Base-by-base conservation (phyloP, 2,113 vertebrate species). In the Platysteira castanea region DNA sequence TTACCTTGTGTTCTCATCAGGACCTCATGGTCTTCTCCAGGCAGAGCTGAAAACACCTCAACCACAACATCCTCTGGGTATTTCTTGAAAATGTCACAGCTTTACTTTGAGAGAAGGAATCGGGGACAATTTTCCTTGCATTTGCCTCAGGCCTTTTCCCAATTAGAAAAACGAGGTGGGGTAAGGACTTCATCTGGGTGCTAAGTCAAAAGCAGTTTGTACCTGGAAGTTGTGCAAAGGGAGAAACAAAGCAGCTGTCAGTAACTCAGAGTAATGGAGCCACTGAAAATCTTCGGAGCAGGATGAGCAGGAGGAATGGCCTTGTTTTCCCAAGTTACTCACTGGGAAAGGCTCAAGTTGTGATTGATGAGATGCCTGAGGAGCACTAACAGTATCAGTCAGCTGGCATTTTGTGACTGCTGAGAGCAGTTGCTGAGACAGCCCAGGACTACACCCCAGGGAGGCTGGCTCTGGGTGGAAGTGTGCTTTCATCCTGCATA, bases 341-440 rank as follows among this genome's bases (percentile, higher is more conserved):
- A 2, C 68, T 60, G 84, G 73, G 64, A 84, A 33, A 89, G 93
- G 31, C 37, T 92, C 10, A 6, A 44, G 80, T 6, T 78, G 60
- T 95, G 95, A 94, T 92, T 89, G 94, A 92, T 96, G 89, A 91
- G 80, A 15, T 83, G 41, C 56, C 80, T 49, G 56, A 68, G 93
- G 57, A 92, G 4, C 33, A n/a, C 84, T 30, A 64, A 47, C 64
- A 42, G 52, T 15, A 50, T 63, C 63, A 83, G 79, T 90, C 90
- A 88, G 60, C 33, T 87, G 86, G 95, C 84, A 68, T 81, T 89
- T 81, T 67, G 89, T 78, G 85, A 47, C 41, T 89, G 76, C 95
- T 89, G 83, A 27, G 49, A 92, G 86, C 53, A 53, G 59, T 24
- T n/a, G 47, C 60, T 63, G 4, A 60, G 52, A 20, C 71, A 67